Base-by-base conservation (phyloP, 64 coral and sea anemone genomes). In the Pocillopora damicornis region DNA sequence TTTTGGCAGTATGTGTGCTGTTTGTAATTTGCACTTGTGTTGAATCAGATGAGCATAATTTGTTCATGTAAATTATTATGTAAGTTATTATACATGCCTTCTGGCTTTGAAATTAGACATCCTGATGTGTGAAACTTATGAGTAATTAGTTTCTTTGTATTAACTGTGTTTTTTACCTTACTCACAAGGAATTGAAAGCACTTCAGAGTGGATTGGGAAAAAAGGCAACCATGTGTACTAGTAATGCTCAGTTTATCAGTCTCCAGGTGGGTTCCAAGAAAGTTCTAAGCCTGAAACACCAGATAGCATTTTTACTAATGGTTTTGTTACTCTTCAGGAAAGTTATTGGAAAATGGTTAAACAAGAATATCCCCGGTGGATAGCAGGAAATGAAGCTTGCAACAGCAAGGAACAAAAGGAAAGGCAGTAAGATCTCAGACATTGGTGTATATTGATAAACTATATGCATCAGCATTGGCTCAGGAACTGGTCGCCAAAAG, bases 311-410 rank as follows among this genome's bases (percentile, higher is more conserved):
- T 26, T n/a, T 37, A 82, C 22, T 1, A 11, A 58, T 86, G 16
- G 5, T 22, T 1, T 76, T 88, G 17, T 76, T 61, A n/a, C 17
- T 26, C 76, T 62, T 51, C 36, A 88, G 86, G 75, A 75, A 13
- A 88, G 75, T 78, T 88, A 88, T 73, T 76, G 73, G 86, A 78
- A 78, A 12, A 67, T 88, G 86, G 86, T 88, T n/a, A 73, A 88
- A 77, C 60, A 88, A 36, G 86, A 88, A 59, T 88, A 65, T 67
- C 86, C 74, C 37, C 14, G 9, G 13, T 88, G 86, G 86, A 75
- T 62, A 51, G 86, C 73, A 88, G 63, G 73, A 76, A 78, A 61
- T 77, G 25, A 77, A 78, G 13, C 51, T 1, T 51, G 30, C 73
- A 59, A 18, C 57, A 76, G 61, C 42, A 77, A 30, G 20, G 26